These are phyloP conservation scores for Pan paniscus DNA, from an alignment of 2,113 vertebrate species.

Conservation along the genomic window DNA sequence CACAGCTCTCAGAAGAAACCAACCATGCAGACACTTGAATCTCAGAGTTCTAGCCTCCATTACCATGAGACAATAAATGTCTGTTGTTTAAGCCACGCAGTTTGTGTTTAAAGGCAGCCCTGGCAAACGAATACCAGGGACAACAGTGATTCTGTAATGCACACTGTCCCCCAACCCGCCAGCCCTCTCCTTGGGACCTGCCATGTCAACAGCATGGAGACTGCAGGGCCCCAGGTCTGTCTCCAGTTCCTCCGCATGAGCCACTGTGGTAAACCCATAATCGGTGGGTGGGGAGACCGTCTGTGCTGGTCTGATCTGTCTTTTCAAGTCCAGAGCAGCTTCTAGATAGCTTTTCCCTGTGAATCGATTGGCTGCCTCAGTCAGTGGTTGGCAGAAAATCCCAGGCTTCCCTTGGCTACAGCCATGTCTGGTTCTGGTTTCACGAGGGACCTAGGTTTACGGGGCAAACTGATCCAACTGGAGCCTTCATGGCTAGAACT, in stretches of 20 bases:
- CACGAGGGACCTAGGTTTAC: background rate
- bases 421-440: background rate
- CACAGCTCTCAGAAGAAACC: background rate
- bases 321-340: background rate
- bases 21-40: background rate
- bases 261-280: background rate
- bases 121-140: background rate
- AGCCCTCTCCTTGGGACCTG: background rate
- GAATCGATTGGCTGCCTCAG: accelerated
- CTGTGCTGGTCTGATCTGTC: background rate
- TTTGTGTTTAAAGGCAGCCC: background rate
- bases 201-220: background rate
- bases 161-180: no score
- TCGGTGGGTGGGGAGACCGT: background rate
- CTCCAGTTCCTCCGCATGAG: background rate
- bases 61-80: background rate
- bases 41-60: background rate
- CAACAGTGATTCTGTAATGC: background rate
- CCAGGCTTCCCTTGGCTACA: background rate
- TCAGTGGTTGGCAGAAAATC: background rate
- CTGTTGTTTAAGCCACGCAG: background rate
- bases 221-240: background rate
- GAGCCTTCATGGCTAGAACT: background rate
- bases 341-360: background rate
- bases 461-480: background rate